These are phyloP conservation scores for Netelia virgata DNA, from an alignment of 2,888 invertebrate species.

Conservation along the genomic window DNA sequence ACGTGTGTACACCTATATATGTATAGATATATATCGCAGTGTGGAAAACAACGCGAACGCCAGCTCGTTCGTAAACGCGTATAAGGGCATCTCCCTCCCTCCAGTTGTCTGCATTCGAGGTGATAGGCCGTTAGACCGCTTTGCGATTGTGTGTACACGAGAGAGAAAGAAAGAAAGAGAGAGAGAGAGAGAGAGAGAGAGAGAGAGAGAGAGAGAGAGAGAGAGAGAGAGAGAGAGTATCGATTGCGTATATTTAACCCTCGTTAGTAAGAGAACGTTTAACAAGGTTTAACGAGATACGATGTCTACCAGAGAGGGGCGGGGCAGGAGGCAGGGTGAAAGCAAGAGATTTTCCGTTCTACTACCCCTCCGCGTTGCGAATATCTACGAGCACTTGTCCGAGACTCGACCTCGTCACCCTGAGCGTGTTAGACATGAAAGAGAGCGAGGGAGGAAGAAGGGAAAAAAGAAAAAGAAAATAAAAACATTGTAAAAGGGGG, in stretches of 20 bases:
- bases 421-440: conserved; percentile 59
- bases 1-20: conserved; percentile 10
- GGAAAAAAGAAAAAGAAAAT: conserved; percentile 66
- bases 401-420: conserved; percentile 74
- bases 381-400: conserved; percentile 48
- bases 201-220: neutral
- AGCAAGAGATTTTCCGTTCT: conserved; percentile 32
- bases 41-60: neutral
- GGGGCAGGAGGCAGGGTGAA: neutral
- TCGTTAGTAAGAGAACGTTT: conserved; percentile 51
- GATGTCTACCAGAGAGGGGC: conserved; percentile 17
- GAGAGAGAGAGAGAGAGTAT: conserved; percentile 5
- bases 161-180: neutral
- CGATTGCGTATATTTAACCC: conserved; percentile 54
- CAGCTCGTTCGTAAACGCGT: neutral
- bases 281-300: conserved; percentile 47
- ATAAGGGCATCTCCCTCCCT: conserved; percentile 16
- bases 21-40: conserved; percentile 14
- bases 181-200: neutral
- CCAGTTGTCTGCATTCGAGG: conserved; percentile 28
- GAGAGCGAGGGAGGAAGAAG: conserved; percentile 61
- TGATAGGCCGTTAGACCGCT: conserved; percentile 25
- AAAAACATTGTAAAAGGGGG: conserved; percentile 15
- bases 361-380: conserved; percentile 18
- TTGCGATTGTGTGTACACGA: conserved; percentile 31